Base-by-base conservation (phyloP, 1,140 invertebrate genomes). In the Nasonia longicornis region DNA sequence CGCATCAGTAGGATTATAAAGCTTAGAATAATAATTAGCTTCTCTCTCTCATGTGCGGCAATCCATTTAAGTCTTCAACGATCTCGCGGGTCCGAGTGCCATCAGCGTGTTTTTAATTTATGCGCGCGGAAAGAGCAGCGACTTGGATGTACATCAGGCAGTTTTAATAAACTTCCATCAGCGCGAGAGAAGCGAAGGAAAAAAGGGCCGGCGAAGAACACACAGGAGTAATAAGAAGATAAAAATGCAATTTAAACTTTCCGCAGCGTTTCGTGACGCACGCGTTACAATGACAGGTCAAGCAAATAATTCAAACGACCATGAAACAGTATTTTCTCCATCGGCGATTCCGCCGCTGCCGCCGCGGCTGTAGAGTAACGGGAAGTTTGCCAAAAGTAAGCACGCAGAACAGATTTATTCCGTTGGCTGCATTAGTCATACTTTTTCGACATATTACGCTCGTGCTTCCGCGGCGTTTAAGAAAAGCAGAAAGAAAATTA, bases 371-470 rank as follows among this genome's bases (percentile, higher is more conserved):
- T 48, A 58, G 26, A 26, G 81, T 85, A 85, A 84, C 82, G 83
- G 84, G 84, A 87, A 84, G 82, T 85, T 83, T 85, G 85, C 84
- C 85, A 87, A 85, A 82, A 83, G 84, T 84, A 82, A 85, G 82
- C 85, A 86, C 84, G 85, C 84, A 85, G 83, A 87, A 85, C 84
- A 86, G 85, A 87, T 86, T 87, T 87, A 85, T 87, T 85, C 84
- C 84, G 77, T 85, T 86, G 77, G 81, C 58, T 83, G 83, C 83
- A 85, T 87, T 87, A 84, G 84, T 87, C 84, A 86, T 85, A 84
- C 81, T 79, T 82, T 82, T 79, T 82, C 81, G 77, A 82, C 67
- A 52, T 82, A 77, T 82, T 82, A 82, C 74, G 58, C 75, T 48
- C 69, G 48, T 70, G 73, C 35, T 64, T 77, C 66, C 72, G n/a